phyloP scores from a whole-genome alignment of 2,888 invertebrate species.

The Lepidonotus clava region DNA sequence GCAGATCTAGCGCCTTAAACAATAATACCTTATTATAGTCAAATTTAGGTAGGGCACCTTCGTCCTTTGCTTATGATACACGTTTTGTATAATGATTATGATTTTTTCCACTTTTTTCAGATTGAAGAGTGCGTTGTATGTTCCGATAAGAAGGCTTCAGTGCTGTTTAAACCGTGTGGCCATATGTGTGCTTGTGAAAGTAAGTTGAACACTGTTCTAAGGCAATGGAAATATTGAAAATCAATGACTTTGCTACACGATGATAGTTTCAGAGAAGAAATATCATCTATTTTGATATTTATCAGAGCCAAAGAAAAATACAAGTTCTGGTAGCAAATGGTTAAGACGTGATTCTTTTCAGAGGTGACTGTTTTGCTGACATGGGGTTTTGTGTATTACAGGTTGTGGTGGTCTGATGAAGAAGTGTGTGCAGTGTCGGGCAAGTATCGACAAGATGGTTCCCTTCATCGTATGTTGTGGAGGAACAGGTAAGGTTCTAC shows the following conservation, averaged over 20 bases:
- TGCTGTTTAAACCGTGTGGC: conserved; percentile 96
- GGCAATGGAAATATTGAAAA: not conserved
- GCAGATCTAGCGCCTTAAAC: too few relatives aligned
- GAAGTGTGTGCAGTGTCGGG: conserved; percentile 97
- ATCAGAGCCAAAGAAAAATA: not conserved
- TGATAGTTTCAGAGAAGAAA: too few relatives aligned
- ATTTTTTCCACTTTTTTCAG: conserved; percentile 83
- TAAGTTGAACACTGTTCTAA: conserved; percentile 66
- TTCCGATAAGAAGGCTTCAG: conserved; percentile 94
- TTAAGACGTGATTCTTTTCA: not conserved
- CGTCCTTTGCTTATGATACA: too few relatives aligned
- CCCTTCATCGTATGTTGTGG: conserved; percentile 80
- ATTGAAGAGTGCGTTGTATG: conserved; percentile 98
- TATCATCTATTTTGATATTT: too few relatives aligned
- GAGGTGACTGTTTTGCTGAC: not conserved
- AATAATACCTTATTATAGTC: too few relatives aligned
- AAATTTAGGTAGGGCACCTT: too few relatives aligned
- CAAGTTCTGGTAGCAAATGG: not conserved
- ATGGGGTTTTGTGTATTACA: conserved; percentile 57
- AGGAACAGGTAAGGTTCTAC: conserved; percentile 77
- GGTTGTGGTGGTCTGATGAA: conserved; percentile 95
- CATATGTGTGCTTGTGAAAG: conserved; percentile 96
- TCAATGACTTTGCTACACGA: too few relatives aligned
- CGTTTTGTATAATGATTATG: too few relatives aligned
- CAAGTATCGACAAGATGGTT: conserved; percentile 86